These are phyloP conservation scores for Amazona guildingii DNA, from an alignment of 2,113 vertebrate species.

Conservation along the genomic window DNA sequence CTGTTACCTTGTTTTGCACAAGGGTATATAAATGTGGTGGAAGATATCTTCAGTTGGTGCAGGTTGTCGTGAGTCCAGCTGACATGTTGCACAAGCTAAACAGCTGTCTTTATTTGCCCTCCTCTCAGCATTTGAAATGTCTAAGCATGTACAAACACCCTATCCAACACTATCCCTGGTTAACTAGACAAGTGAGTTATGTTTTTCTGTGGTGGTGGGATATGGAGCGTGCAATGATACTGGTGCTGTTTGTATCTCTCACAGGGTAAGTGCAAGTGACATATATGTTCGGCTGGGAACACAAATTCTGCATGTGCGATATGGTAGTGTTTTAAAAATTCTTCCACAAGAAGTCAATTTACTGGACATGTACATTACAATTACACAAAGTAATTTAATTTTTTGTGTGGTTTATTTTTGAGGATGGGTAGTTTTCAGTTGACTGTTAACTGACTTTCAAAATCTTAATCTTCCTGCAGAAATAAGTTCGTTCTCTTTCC, in stretches of 20 bases:
- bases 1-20: not conserved
- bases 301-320: not conserved
- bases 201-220: not conserved
- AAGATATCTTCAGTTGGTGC: not conserved
- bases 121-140: not conserved
- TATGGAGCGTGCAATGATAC: not conserved
- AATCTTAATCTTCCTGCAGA: not conserved
- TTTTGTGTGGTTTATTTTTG: not conserved
- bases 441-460: not conserved
- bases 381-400: not conserved
- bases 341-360: not conserved
- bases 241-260: not conserved
- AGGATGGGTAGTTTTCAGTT: not conserved
- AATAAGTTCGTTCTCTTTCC: not conserved
- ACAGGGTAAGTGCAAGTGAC: not conserved
- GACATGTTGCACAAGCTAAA: not conserved
- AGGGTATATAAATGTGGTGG: not conserved
- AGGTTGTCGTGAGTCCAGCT: not conserved
- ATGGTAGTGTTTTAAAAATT: not conserved
- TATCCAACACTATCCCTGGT: not conserved
- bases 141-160: not conserved
- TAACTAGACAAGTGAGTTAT: not conserved
- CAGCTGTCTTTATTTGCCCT: not conserved
- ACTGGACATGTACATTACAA: not conserved
- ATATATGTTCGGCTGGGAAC: not conserved